phyloP scores from a whole-genome alignment of 2,888 invertebrate species.

The Ormia ochracea region DNA sequence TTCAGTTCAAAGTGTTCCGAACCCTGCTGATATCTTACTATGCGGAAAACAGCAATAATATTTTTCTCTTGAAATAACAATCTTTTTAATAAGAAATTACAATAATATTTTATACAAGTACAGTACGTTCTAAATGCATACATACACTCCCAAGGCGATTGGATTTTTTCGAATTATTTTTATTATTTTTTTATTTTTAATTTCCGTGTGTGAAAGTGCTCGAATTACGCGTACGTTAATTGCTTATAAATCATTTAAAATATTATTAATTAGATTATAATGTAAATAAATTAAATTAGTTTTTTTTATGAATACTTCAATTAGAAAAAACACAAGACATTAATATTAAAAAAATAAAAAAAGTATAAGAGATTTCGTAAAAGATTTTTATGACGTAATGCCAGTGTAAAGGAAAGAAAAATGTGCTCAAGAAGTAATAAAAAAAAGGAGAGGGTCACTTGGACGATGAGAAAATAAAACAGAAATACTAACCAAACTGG shows the following conservation, averaged over 20 bases:
- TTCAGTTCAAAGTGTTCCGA: too few species aligned
- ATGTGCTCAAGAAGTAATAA: not conserved
- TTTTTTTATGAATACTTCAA: constrained; percentile 15
- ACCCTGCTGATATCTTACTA: too few species aligned
- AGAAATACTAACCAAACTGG: constrained; percentile 1
- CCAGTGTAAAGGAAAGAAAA: not conserved
- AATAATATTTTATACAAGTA: too few species aligned
- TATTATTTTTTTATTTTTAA: not conserved
- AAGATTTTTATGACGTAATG: constrained; percentile 52
- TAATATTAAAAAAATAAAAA: constrained; percentile 3
- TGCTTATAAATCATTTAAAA: not conserved
- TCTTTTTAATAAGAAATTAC: too few species aligned
- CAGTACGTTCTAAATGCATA: too few species aligned
- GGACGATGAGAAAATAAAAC: too few species aligned
- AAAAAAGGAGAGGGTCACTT: not conserved
- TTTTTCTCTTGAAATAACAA: too few species aligned
- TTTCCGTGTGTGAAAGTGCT: not conserved
- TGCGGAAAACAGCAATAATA: too few species aligned
- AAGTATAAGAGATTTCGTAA: constrained; percentile 46
- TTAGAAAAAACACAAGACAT: constrained; percentile 28
- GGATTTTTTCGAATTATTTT: not conserved
- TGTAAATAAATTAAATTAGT: constrained; percentile 9
- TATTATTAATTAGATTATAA: not conserved
- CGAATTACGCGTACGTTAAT: not conserved
- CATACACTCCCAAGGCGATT: not conserved